Conservation (phyloP, 2,888 invertebrate genomes). For the Drosophila prolongata region DNA sequence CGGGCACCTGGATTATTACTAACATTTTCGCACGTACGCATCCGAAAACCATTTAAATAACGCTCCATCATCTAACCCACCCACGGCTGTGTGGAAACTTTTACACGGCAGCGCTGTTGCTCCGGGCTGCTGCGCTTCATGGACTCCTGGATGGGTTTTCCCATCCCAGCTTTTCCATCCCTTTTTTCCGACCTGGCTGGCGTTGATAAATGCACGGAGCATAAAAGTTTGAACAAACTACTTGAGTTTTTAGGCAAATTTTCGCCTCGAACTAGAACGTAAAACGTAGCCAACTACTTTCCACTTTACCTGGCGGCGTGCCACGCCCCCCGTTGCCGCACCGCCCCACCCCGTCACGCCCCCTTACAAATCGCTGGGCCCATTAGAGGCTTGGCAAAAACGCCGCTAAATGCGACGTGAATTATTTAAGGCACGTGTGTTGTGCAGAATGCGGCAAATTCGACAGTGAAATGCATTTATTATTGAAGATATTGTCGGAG, state of each 20-base stretch:
- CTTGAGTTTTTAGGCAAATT: conserved; percentile 81
- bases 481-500: conserved; percentile 71
- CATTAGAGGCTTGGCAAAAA: conserved; percentile 72
- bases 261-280: conserved; percentile 67
- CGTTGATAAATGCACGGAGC: conserved; percentile 76
- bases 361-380: conserved; percentile 64
- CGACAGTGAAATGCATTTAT: conserved; percentile 81
- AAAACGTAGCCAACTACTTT: conserved; percentile 73
- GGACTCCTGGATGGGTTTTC: conserved; percentile 31
- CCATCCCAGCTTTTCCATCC: conserved; percentile 3
- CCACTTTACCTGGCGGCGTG: conserved; percentile 74
- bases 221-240: conserved; percentile 75
- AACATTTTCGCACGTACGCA: conserved; percentile 75
- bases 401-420: conserved; percentile 76
- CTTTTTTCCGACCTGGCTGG: conserved; percentile 33
- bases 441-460: conserved; percentile 80
- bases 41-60: conserved; percentile 77
- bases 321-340: conserved; percentile 44
- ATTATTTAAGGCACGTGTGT: conserved; percentile 81
- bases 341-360: conserved; percentile 3
- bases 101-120: conserved; percentile 53
- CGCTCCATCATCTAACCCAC: conserved; percentile 71
- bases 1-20: conserved; percentile 45
- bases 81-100: conserved; percentile 53
- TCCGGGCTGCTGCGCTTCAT: conserved; percentile 45